Conservation (phyloP, 2,797 vertebrate genomes). For the Halcyon badia region DNA sequence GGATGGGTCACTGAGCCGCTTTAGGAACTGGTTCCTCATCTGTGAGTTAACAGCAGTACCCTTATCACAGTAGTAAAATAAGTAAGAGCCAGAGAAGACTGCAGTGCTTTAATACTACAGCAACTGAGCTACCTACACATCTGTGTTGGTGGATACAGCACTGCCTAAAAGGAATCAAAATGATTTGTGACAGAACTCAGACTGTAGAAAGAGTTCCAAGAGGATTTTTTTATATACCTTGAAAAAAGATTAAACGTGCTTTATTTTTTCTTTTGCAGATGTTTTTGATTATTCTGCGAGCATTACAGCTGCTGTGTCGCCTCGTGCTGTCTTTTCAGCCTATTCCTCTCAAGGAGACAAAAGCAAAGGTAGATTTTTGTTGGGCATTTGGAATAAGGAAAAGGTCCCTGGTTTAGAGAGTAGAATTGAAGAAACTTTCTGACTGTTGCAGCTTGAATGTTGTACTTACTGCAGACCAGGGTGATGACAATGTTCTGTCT, state of each 20-base stretch:
- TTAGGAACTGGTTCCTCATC: background rate
- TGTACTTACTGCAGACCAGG: background rate
- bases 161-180: background rate
- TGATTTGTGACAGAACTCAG: background rate
- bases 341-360: constrained; percentile 85
- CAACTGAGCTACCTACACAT: background rate
- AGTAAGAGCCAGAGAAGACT: background rate
- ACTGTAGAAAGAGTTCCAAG: background rate
- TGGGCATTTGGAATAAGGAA: background rate
- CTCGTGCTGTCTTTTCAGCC: constrained; percentile 95
- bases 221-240: background rate
- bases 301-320: constrained; percentile 89
- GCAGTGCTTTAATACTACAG: background rate
- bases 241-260: background rate
- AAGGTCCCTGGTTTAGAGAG: background rate
- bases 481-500: background rate
- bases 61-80: background rate
- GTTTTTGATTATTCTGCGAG: constrained; percentile 91
- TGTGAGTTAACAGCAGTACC: background rate
- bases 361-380: constrained; percentile 83
- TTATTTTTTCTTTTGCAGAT: constrained; percentile 80
- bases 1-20: background rate
- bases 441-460: background rate
- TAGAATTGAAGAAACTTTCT: background rate
- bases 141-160: background rate